These are phyloP conservation scores for Machimus atricapillus DNA, from an alignment of 2,888 invertebrate genomes.

Conservation along the genomic window DNA sequence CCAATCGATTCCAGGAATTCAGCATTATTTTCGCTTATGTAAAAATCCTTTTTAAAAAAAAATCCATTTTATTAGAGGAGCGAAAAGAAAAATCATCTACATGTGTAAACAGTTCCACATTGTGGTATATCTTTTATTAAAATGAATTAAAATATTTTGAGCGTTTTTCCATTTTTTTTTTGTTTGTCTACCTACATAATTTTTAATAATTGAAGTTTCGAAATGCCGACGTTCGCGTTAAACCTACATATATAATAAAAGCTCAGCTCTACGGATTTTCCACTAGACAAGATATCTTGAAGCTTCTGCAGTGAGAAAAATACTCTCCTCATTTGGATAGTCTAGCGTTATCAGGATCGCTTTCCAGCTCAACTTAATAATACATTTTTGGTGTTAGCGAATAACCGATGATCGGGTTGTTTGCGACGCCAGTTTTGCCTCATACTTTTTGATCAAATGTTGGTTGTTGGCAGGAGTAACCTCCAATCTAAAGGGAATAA, in stretches of 20 bases:
- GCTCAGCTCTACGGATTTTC: neutral
- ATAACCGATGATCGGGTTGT: conserved; percentile 1
- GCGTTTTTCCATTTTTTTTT: neutral
- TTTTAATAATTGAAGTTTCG: neutral
- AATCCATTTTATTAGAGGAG: no score
- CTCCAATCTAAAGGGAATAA: conserved; percentile 45
- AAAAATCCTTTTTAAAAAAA: no score
- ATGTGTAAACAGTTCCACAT: neutral
- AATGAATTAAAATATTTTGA: conserved; percentile 23
- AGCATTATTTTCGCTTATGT: no score
- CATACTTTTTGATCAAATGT: conserved; percentile 48
- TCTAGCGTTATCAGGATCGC: neutral
- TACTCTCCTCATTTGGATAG: neutral
- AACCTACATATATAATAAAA: neutral
- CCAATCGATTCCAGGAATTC: no score
- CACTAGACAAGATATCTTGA: neutral
- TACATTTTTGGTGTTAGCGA: neutral
- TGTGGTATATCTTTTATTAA: conserved; percentile 23
- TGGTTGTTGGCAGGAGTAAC: conserved; percentile 49
- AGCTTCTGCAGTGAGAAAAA: neutral
- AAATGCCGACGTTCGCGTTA: neutral
- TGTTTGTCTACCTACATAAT: conserved; percentile 12
- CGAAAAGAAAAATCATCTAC: neutral
- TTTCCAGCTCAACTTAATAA: neutral
- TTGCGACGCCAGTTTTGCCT: conserved; percentile 40